phyloP scores from a whole-genome alignment of 2,888 invertebrate species.

The Sphaerophoria taeniata region DNA sequence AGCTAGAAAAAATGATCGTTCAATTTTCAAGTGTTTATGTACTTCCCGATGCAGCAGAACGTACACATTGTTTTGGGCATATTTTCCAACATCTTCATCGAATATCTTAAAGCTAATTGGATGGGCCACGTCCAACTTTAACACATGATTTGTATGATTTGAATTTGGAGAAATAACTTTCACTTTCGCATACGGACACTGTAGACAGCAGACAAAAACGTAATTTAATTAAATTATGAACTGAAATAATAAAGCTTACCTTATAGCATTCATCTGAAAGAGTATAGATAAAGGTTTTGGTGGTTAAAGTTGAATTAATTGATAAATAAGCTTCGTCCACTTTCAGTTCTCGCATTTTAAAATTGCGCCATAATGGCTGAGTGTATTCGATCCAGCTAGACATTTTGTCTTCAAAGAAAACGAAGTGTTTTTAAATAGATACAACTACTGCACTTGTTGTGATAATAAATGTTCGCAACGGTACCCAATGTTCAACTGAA shows the following conservation, averaged over 20 bases:
- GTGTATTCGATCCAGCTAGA: slow-evolving; percentile 85
- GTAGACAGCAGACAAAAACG: background rate
- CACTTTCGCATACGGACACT: slow-evolving; percentile 87
- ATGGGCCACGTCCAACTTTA: slow-evolving; percentile 84
- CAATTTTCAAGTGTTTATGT: background rate
- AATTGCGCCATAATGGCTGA: slow-evolving; percentile 84
- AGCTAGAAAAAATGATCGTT: slow-evolving; percentile 81
- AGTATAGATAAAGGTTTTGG: slow-evolving; percentile 85
- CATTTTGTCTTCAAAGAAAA: slow-evolving; percentile 77
- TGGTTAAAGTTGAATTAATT: slow-evolving; percentile 79
- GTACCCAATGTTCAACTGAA: slow-evolving; percentile 7
- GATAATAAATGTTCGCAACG: background rate
- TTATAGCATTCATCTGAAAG: slow-evolving; percentile 88
- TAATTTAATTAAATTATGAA: background rate
- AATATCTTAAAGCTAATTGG: slow-evolving; percentile 85
- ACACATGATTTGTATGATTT: slow-evolving; percentile 76
- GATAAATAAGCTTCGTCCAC: slow-evolving; percentile 88
- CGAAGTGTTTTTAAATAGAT: background rate
- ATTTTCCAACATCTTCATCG: slow-evolving; percentile 83
- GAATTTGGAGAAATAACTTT: slow-evolving; percentile 77
- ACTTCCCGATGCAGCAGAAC: slow-evolving; percentile 72
- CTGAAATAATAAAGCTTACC: slow-evolving; percentile 83
- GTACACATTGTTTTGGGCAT: slow-evolving; percentile 81
- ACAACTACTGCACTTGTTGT: background rate
- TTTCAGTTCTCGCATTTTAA: slow-evolving; percentile 85